Base-by-base conservation (phyloP, 1,140 invertebrate genomes). In the Aphaenogaster ashmeadi region DNA sequence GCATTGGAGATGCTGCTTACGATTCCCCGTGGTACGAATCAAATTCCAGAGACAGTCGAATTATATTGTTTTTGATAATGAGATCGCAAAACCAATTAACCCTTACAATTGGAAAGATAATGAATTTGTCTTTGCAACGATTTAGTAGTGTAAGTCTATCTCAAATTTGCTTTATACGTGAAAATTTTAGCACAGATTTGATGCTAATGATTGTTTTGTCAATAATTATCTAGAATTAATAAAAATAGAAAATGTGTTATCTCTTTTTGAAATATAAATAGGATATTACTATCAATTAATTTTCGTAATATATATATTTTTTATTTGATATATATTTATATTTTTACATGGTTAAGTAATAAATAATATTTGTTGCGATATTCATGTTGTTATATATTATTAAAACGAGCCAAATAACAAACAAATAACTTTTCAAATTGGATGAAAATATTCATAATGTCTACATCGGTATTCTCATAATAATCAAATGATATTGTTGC, bases 41-140 rank as follows among this genome's bases (percentile, higher is more conserved):
- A 33, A 52, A 47, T 54, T 47, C 72, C 21, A 58, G 18, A 38
- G 60, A 87, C 27, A 84, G 3, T 71, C 77, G 47, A 44, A 11
- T 60, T 27, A 27, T 90, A n/a, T 52, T 83, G 8, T 38, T 90
- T 9, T 27, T 90, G 18, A 81, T 84, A 64, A 54, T 81, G 41
- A 86, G 78, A 11, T 77, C 88, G 1, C 89, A 90, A 38, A 81
- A 69, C 11, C 85, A 72, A 52, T 58, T 90, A 15, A 47, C 47
- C 3, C 62, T 90, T n/a, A 90, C 84, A 18, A 81, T 90, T 60
- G 89, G 89, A 41, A 90, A 89, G 52, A 47, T 87, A 44, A 78
- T 77, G 41, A 66, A 89, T 27, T 69, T 90, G 3, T 90, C 88
- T n/a, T 60, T 89, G 21, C 64, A 81, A 8, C 80, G 88, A 54